Evolutionary conservation across 1,140 invertebrate species (phyloP).

Genomic region (Ericerus pela): DNA sequence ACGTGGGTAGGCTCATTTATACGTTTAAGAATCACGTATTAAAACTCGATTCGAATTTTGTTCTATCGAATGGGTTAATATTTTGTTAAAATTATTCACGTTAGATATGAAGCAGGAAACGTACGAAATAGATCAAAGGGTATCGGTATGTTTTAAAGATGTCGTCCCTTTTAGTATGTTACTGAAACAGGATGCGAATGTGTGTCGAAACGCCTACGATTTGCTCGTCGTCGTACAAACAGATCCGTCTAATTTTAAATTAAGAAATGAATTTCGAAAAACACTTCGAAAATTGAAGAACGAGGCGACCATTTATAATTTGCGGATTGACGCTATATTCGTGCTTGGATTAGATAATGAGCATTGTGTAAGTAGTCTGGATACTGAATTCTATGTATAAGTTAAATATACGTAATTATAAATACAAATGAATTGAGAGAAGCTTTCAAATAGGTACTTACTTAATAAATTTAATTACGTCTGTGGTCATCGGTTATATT

Average conservation of each 20-base stretch:
- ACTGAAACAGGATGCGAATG: not conserved
- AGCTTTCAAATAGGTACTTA: no score
- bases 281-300: not conserved
- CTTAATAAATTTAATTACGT: no score
- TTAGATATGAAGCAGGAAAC: not conserved
- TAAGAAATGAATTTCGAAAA: not conserved
- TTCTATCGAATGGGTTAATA: no score
- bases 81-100: slow-evolving; percentile 4
- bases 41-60: no score
- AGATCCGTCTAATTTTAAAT: not conserved
- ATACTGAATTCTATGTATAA: not conserved
- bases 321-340: not conserved
- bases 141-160: slow-evolving; percentile 3
- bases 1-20: no score
- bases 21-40: no score
- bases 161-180: slow-evolving; percentile 2
- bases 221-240: not conserved
- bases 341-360: not conserved
- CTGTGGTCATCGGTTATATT: no score
- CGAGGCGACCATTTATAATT: not conserved
- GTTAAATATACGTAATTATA: no score
- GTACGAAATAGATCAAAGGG: slow-evolving; percentile 3
- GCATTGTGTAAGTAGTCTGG: not conserved
- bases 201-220: not conserved
- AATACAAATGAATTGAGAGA: no score